Evolutionary conservation across 2,797 vertebrate species (phyloP), one percentile per base, ranked within the genome.

Genomic region (Sarcoramphus papa): DNA sequence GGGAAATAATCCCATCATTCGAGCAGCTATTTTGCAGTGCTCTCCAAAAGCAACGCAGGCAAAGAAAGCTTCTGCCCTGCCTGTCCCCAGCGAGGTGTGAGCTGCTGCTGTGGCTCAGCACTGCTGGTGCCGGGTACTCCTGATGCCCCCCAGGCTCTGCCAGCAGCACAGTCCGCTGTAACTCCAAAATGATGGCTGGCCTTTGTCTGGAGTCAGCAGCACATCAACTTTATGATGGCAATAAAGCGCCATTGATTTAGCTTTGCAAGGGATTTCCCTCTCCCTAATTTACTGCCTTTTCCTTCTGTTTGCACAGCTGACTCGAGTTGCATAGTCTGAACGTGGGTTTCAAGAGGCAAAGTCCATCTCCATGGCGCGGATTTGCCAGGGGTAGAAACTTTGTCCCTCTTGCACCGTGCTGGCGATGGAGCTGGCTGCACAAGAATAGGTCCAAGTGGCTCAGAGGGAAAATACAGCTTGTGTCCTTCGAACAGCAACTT

Each of bases 281-380:
- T 84, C 47, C 41, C 74, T 59, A 14, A 74, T 63, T 47, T 0
- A 0, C 50, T 57, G 63, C 22, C 30, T 93, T 51, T 33, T 21
- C 43, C 43, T 28, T 37, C 35, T 51, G 50, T 90, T 94, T 82
- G 80, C 80, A 41, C 54, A 89, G 54, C 59, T 85, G 74, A 54
- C 40, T 56, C 3, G 0, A 56, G 78, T 70, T 31, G 24, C 22
- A 3, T 2, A 5, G 35, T 1, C 9, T 14, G n/a, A 85, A 25
- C 0, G 0, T 1, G 20, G n/a, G 25, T 68, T 89, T 65, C 51
- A 10, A 69, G 72, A 70, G 48, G 51, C 56, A 87, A 89, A 95
- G 75, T 82, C 80, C 48, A 25, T 17, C 78, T 72, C 64, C 69
- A 15, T 5, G 21, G 30, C 13, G 3, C 0, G 13, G 48, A 50